Base-by-base conservation (phyloP, 2,113 vertebrate species). In the Natator depressus region DNA sequence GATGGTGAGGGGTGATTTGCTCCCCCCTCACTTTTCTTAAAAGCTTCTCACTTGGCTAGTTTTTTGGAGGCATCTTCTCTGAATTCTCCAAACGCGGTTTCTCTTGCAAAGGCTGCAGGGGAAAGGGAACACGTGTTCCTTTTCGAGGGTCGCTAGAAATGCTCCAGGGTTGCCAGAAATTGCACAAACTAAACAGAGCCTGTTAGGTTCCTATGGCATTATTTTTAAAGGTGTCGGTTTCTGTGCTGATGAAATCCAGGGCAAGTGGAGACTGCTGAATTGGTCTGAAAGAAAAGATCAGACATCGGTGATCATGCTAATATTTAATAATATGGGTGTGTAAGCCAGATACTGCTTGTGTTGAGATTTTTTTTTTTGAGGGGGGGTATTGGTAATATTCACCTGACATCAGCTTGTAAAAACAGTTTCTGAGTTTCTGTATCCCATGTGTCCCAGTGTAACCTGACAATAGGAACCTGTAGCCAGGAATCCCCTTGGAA, bases 401-500 rank as follows among this genome's bases (percentile, higher is more conserved):
- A 72, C n/a, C 65, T 72, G 65, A n/a, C 35, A n/a, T 69, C 17
- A n/a, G 65, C 17, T 69, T 69, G 35, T 69, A 69, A n/a, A n/a
- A n/a, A n/a, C 35, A 20, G 65, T 19, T 69, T 69, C n/a, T n/a
- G n/a, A n/a, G n/a, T n/a, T n/a, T n/a, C 35, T 17, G 2, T 14
- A 46, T 62, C 87, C 80, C 93, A 1, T 89, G 80, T 85, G 29
- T 95, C 95, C 82, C 86, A n/a, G 91, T 93, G 94, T 78, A 55
- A 94, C 84, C 4, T 20, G 57, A 47, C 55, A 82, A 83, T 84
- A 81, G 27, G 92, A 93, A 81, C 79, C 29, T 10, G 27, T 31
- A 65, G 94, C 53, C n/a, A 35, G 94, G 93, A 92, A 88, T 88
- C 83, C 75, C 55, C 85, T n/a, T 54, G 80, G 91, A 96, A 95